These are phyloP conservation scores for Sphenopsis melanotis DNA, from an alignment of 2,797 vertebrate species.

Conservation along the genomic window DNA sequence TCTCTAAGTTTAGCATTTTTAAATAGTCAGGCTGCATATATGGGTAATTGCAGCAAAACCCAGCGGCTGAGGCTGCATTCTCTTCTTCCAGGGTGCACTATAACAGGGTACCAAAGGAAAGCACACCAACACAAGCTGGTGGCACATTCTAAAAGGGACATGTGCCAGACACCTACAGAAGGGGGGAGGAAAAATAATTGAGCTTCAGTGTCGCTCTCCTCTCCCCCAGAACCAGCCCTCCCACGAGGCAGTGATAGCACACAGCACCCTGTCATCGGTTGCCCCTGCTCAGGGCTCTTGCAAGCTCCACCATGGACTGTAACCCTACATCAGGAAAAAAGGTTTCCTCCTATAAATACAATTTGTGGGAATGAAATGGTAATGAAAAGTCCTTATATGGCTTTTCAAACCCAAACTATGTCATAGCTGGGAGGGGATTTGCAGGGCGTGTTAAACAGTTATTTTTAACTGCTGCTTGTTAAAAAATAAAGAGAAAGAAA, in stretches of 20 bases:
- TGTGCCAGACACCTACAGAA: neutral
- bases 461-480: neutral
- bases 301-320: fast-evolving
- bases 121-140: too few species aligned
- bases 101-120: neutral
- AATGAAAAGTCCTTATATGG: neutral
- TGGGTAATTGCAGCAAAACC: neutral
- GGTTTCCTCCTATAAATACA: neutral
- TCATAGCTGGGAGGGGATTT: neutral
- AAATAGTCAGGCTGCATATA: neutral
- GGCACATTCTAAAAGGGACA: neutral
- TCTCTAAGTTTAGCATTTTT: neutral
- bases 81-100: fast-evolving
- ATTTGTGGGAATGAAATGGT: neutral
- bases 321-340: neutral
- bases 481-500: neutral
- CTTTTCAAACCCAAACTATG: neutral
- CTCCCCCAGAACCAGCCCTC: neutral
- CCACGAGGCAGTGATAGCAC: fast-evolving
- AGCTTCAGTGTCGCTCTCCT: neutral
- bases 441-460: fast-evolving
- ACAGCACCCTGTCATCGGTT: fast-evolving
- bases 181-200: neutral
- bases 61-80: fast-evolving
- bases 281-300: fast-evolving